Percentiles rank a stretch among this genome's conserved stretches.
Conservation (phyloP, 2,797 vertebrate species). For the Orestias chungarensis region DNA sequence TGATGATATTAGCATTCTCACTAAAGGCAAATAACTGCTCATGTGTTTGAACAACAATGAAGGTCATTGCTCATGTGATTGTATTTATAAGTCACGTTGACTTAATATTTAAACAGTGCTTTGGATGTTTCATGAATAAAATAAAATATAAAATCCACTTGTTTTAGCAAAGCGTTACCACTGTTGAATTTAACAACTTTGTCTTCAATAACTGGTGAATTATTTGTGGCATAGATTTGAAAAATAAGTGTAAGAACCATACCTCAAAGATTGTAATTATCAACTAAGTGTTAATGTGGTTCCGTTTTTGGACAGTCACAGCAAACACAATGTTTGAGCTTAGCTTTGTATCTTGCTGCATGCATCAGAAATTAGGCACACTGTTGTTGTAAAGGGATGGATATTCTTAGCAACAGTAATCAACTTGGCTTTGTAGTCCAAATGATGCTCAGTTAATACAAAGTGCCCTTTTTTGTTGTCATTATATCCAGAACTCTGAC, state of each 20-base stretch:
- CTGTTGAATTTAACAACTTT: background rate
- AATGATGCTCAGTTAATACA: background rate
- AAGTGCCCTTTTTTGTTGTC: no score
- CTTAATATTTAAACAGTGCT: background rate
- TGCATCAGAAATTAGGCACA: background rate
- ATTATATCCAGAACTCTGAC: background rate
- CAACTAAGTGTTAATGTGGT: background rate
- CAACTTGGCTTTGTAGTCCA: background rate
- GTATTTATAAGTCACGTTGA: constrained; percentile 15
- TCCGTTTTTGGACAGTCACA: no score
- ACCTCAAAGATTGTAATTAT: background rate
- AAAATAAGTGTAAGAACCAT: background rate
- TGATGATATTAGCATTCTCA: constrained; percentile 6
- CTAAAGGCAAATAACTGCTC: constrained; percentile 9
- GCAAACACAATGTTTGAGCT: background rate
- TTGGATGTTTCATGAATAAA: background rate
- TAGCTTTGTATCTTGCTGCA: background rate
- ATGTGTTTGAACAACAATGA: constrained; percentile 15
- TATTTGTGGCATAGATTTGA: background rate
- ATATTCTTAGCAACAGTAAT: background rate
- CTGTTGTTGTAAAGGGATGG: background rate
- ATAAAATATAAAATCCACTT: background rate
- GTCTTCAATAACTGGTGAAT: background rate
- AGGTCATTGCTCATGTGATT: constrained; percentile 25
- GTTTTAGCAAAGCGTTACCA: background rate